Percentiles rank a stretch among this genome's conserved stretches.
Evolutionary conservation across 2,797 vertebrate species (phyloP).

Genomic region (Carcharodon carcharias): DNA sequence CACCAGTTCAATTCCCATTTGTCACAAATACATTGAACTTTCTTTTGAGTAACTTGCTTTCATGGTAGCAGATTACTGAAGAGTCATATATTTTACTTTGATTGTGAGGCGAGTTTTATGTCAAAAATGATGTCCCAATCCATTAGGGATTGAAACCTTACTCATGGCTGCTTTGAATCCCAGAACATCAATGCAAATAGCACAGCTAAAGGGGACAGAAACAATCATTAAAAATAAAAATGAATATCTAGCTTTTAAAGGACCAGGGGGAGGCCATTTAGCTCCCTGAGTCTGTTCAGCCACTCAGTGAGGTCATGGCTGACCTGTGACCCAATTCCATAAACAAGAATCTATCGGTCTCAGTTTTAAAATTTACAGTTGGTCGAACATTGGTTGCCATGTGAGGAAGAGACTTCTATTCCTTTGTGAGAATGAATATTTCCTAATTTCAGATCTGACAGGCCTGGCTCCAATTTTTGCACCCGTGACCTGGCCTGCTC

Average conservation of each 20-base stretch:
- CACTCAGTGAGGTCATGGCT: no score
- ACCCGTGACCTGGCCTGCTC: no score
- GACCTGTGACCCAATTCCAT: no score
- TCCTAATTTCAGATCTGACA: no score
- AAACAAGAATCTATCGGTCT: no score
- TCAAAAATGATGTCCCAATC: background rate
- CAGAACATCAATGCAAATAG: background rate
- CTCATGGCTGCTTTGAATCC: background rate
- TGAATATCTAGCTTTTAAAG: background rate
- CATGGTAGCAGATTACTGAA: background rate
- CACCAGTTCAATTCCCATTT: background rate
- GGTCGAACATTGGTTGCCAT: no score
- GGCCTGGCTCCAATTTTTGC: no score
- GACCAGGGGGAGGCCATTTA: no score
- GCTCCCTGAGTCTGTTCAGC: no score
- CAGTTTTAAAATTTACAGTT: no score
- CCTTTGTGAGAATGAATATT: no score
- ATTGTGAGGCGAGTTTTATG: background rate
- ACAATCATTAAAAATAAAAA: background rate
- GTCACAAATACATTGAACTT: background rate
- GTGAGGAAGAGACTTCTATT: no score
- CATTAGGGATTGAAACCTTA: background rate
- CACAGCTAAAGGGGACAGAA: background rate
- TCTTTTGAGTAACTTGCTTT: background rate
- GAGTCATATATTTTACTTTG: background rate